Base-by-base conservation (phyloP, 2,888 invertebrate species). In the Acanthosepion lycidas region DNA sequence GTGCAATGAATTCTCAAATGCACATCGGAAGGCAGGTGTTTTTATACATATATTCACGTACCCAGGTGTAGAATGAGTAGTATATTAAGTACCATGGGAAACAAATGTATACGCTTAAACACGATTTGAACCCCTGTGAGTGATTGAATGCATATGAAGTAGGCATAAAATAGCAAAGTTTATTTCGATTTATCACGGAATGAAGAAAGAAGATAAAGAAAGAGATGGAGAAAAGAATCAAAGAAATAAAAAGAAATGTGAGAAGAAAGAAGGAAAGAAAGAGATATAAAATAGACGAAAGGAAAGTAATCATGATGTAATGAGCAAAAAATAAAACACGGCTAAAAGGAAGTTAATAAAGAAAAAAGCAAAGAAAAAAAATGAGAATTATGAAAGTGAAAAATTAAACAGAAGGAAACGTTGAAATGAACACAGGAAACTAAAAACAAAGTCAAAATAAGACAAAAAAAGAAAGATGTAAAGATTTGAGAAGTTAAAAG, bases 171-270 rank as follows among this genome's bases (percentile, higher is more conserved):
- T 78, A n/a, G 15, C n/a, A 18, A 78, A 15, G 78, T 78, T 78
- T 78, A 78, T 78, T 78, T 78, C 78, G 15, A n/a, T 78, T 78
- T 78, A 78, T 78, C 78, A 78, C 78, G 78, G n/a, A 78, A 78
- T 78, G n/a, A 78, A 78, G 78, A n/a, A 78, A n/a, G n/a, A 12
- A n/a, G 5, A n/a, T 12, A 4, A 33, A 78, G 78, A 78, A 15
- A 78, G 78, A 78, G 23, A 78, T 78, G 12, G 15, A 33, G n/a
- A n/a, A 78, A 78, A n/a, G n/a, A 28, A 0, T 0, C 3, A 78
- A n/a, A 15, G 12, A 78, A 59, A 3, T 6, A 59, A 59, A 23
- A 42, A 42, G 42, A 42, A 42, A 42, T 42, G 42, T 42, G 42
- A 42, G 6, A 23, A 59, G 23, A 59, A 59, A 23, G 23, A 23